Evolutionary conservation across 2,113 vertebrate genomes (phyloP), one percentile per base, ranked within the genome.

Genomic region (Bagarius yarrelli): DNA sequence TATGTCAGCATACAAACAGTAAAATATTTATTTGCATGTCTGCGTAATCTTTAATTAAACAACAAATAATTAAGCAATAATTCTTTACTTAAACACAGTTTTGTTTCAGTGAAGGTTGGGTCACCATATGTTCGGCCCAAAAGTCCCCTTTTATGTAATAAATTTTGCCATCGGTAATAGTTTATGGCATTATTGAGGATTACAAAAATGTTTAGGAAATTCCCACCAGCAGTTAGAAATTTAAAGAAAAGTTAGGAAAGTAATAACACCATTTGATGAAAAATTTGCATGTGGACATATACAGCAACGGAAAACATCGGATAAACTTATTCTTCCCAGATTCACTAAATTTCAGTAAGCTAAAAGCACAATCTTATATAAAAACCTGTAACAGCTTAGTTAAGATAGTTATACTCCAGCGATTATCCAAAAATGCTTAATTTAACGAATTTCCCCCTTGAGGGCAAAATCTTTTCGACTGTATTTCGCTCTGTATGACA

Each of bases 381-480:
- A 72, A 25, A 53, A 32, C 47, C 27, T 53, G 50, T 12, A 30
- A n/a, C 1, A 47, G 44, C n/a, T 15, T 76, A 14, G n/a, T 53
- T 30, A n/a, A 18, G 25, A n/a, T 55, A n/a, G 70, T 70, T 69
- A 27, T 44, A 63, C 30, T 87, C 81, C 89, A 82, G 85, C 83
- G 81, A 87, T 84, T 79, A 81, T 82, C 84, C 40, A 34, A 70
- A 84, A 47, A 30, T 47, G 40, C 86, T 85, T 83, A 88, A 81
- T 87, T 87, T 91, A 89, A 86, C 69, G 85, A 86, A 85, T 84
- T 85, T 57, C 88, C 89, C 61, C 88, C 88, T 67, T 88, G 88
- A 80, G 90, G 83, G 86, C 92, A 91, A 73, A 87, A 78, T 86
- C 87, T 90, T 87, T 94, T 94, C 78, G 86, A 84, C 67, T 85